Evolutionary conservation across 2,888 invertebrate genomes (phyloP).

Genomic region (Drosophila macrospina): DNA sequence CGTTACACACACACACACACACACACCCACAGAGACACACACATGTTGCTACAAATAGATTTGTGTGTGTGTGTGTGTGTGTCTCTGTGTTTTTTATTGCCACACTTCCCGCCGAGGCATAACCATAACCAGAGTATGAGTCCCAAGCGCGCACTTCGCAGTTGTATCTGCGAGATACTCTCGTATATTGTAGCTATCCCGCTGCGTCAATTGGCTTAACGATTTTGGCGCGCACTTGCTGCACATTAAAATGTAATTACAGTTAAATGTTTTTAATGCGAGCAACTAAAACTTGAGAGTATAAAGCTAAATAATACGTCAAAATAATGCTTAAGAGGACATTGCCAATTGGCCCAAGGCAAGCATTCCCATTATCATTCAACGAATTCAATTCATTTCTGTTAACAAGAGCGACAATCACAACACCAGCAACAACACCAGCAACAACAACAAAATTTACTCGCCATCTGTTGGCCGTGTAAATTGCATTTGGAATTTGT

Average conservation of each 20-base stretch:
- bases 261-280: slow-evolving; percentile 30
- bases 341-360: slow-evolving; percentile 1
- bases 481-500: slow-evolving; percentile 25
- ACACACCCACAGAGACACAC: slow-evolving; percentile 12
- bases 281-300: slow-evolving; percentile 35
- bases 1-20: slow-evolving; percentile 41
- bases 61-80: slow-evolving; percentile 1
- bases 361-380: neutral
- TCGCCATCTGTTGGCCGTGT: slow-evolving; percentile 4
- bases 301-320: slow-evolving; percentile 3
- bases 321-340: slow-evolving; percentile 5
- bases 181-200: slow-evolving; percentile 38
- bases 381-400: slow-evolving; percentile 34
- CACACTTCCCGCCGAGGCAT: slow-evolving; percentile 32
- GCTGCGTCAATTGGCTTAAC: slow-evolving; percentile 57
- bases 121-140: slow-evolving; percentile 26
- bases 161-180: slow-evolving; percentile 29
- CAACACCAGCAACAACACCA: neutral
- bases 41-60: neutral
- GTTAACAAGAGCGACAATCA: slow-evolving; percentile 2
- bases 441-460: slow-evolving; percentile 24
- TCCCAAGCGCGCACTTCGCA: slow-evolving; percentile 1
- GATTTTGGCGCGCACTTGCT: slow-evolving; percentile 29
- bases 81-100: slow-evolving; percentile 51
- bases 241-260: slow-evolving; percentile 55